phyloP scores from a whole-genome alignment of 2,797 vertebrate species.

The Gambelia wislizenii region DNA sequence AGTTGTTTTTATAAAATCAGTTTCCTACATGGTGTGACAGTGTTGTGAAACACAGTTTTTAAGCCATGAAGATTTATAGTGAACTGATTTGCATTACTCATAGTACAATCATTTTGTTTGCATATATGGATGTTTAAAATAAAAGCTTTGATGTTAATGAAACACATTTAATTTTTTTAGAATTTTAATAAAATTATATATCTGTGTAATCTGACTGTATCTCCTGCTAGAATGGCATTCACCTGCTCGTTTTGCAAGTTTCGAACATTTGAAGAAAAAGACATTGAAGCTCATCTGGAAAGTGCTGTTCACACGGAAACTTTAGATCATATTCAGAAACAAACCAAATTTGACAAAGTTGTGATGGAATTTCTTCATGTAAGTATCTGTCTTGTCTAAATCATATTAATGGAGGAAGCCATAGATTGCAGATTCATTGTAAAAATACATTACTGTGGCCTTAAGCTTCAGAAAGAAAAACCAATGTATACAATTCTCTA shows the following conservation, averaged over 20 bases:
- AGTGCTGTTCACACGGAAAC: slow-evolving; percentile 86
- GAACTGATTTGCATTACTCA: not conserved
- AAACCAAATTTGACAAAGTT: slow-evolving; percentile 89
- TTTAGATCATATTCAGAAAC: slow-evolving; percentile 87
- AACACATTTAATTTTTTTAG: not conserved
- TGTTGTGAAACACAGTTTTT: not conserved
- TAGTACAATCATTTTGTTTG: not conserved
- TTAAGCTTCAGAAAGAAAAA: not conserved
- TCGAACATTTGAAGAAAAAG: slow-evolving; percentile 87
- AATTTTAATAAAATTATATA: not conserved
- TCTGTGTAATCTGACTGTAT: slow-evolving; percentile 42
- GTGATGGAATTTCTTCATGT: slow-evolving; percentile 89
- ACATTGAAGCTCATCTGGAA: slow-evolving; percentile 87
- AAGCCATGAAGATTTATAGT: no score
- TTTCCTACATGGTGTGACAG: not conserved
- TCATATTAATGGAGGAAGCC: not conserved
- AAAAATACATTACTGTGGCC: not conserved
- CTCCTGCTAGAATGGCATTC: slow-evolving; percentile 82
- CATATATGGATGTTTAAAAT: not conserved
- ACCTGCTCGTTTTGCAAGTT: slow-evolving; percentile 90
- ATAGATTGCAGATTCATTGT: not conserved
- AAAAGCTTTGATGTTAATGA: not conserved
- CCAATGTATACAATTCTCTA: not conserved
- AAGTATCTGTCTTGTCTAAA: slow-evolving; percentile 62
- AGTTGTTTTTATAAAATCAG: not conserved